phyloP scores from a whole-genome alignment of 2,888 invertebrate species.

The Linyphia triangularis region DNA sequence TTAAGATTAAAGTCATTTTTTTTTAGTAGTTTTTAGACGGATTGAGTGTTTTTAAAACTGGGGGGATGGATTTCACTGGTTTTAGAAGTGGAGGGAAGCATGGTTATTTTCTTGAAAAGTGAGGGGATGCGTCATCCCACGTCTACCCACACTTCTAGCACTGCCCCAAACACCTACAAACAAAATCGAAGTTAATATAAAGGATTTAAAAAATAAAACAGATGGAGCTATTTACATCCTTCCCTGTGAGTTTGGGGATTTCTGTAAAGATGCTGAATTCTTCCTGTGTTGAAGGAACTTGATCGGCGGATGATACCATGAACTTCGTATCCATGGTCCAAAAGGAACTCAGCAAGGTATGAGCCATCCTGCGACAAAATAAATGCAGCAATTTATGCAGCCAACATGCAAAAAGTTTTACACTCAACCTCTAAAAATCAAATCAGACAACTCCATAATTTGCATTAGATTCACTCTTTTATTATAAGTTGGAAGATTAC shows the following conservation, averaged over 20 bases:
- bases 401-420: background rate
- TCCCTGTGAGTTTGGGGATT: constrained; percentile 91
- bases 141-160: no score
- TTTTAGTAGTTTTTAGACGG: background rate
- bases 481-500: no score
- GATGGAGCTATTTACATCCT: constrained; percentile 79
- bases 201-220: constrained; percentile 3
- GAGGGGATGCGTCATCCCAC: no score
- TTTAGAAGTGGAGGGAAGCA: no score
- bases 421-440: background rate
- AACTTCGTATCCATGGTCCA: constrained; percentile 94
- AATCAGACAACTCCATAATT: background rate
- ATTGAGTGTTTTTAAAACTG: no score
- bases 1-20: no score
- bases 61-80: no score
- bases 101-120: no score
- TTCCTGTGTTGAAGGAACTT: constrained; percentile 96
- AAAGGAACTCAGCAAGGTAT: constrained; percentile 94
- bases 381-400: background rate
- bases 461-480: no score
- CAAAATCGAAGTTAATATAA: no score
- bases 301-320: constrained; percentile 97
- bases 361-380: constrained; percentile 89
- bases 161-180: no score
- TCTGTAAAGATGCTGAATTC: constrained; percentile 97